Evolutionary conservation across 2,797 vertebrate genomes (phyloP).

Genomic region (Alauda arvensis): DNA sequence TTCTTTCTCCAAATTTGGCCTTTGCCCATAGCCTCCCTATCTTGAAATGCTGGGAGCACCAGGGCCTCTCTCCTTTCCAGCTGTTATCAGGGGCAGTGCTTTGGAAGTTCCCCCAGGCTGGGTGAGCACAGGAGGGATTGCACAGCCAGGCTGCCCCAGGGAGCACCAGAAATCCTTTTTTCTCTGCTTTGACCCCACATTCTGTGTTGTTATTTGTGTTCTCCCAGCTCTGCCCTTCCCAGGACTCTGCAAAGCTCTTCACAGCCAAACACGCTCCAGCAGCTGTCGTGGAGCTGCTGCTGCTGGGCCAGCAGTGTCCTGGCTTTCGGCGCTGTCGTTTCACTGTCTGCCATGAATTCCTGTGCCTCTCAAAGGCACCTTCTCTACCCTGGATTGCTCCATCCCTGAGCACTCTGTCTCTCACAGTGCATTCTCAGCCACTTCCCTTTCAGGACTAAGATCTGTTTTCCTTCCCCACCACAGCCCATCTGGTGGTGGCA

Average conservation of each 20-base stretch:
- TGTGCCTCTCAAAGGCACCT: background rate
- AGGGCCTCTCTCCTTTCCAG: background rate
- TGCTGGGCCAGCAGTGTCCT: accelerated
- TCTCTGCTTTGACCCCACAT: background rate
- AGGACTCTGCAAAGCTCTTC: background rate
- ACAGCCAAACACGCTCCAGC: background rate
- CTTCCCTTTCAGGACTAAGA: background rate
- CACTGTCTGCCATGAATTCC: background rate
- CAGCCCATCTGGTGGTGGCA: background rate
- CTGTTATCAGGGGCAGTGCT: background rate
- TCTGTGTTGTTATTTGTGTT: background rate
- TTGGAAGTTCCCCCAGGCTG: background rate
- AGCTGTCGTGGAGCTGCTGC: background rate
- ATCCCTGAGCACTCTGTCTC: background rate
- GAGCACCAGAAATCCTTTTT: background rate
- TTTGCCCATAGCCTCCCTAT: background rate
- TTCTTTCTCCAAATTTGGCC: background rate
- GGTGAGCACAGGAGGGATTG: background rate
- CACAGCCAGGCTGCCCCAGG: background rate
- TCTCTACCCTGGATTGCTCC: background rate
- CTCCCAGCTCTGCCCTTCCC: background rate
- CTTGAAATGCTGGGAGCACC: background rate
- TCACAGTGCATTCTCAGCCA: background rate
- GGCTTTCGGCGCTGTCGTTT: accelerated
- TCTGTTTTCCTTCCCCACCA: background rate